A percentile compares a stretch with the other conserved stretches of the same genome.
Evolutionary conservation across 1,140 invertebrate species (phyloP).

Genomic region (Lithobius niger): DNA sequence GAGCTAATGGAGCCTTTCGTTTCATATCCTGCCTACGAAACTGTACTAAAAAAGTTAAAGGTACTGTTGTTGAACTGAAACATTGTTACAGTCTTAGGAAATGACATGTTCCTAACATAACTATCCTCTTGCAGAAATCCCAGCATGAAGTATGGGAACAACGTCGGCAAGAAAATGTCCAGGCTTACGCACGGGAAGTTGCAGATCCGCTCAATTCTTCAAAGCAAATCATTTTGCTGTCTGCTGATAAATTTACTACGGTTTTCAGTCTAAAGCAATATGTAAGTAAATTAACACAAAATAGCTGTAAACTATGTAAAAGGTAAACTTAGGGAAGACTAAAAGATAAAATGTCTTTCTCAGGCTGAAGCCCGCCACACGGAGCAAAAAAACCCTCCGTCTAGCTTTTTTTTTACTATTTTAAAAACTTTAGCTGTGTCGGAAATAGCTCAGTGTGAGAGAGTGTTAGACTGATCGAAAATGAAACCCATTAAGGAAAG

Average conservation of each 20-base stretch:
- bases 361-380: not conserved
- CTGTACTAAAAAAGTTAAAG: not conserved
- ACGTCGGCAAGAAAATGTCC: constrained; percentile 7
- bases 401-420: too few relatives aligned
- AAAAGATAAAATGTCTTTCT: not conserved
- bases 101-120: too few relatives aligned
- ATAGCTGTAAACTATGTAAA: not conserved
- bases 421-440: too few relatives aligned
- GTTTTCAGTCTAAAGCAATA: constrained; percentile 8
- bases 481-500: too few relatives aligned
- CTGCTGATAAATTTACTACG: constrained; percentile 7
- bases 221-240: constrained; percentile 1
- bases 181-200: constrained; percentile 8
- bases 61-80: not conserved
- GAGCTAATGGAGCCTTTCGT: not conserved
- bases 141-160: not conserved
- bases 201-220: constrained; percentile 2
- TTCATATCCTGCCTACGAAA: not conserved
- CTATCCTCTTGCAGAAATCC: not conserved
- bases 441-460: too few relatives aligned
- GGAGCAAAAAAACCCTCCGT: not conserved
- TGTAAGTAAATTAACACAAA: constrained; percentile 7
- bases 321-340: not conserved
- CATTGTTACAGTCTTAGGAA: not conserved
- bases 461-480: too few relatives aligned